phyloP scores from a whole-genome alignment of 1,140 invertebrate genomes.

The Drosophila fuyamai region DNA sequence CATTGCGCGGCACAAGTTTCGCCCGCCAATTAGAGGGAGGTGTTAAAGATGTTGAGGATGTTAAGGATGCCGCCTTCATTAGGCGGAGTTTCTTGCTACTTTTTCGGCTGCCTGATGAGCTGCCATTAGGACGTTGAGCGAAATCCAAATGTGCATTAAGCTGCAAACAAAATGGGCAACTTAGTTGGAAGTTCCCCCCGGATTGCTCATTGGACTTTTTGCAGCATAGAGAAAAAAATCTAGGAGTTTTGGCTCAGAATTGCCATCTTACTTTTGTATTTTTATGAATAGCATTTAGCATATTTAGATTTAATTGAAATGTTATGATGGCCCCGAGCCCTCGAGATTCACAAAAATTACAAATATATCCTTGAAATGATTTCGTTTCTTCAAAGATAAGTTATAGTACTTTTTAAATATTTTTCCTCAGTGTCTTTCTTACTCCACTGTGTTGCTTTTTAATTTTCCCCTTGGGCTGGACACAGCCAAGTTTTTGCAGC shows the following conservation, averaged over 20 bases:
- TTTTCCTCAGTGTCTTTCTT: conserved; percentile 6
- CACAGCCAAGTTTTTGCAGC: conserved; percentile 45
- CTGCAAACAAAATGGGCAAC: conserved; percentile 53
- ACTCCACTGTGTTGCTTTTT: conserved; percentile 17
- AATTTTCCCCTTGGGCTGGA: conserved; percentile 28
- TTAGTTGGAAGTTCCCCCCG: conserved; percentile 29
- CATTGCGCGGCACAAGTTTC: conserved; percentile 36
- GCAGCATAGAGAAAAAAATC: conserved; percentile 5
- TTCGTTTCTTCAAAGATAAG: not conserved
- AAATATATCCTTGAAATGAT: not conserved
- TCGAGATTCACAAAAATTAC: too few relatives aligned
- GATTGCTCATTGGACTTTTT: not conserved
- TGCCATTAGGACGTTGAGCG: conserved; percentile 60
- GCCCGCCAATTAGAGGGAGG: conserved; percentile 63
- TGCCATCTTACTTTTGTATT: too few relatives aligned
- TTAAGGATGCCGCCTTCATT: conserved; percentile 33
- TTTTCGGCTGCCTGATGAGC: conserved; percentile 48
- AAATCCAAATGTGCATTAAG: conserved; percentile 63
- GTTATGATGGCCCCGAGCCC: too few relatives aligned
- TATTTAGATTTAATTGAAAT: too few relatives aligned
- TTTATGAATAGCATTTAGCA: too few relatives aligned
- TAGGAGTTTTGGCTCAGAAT: too few relatives aligned
- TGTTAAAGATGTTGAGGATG: conserved; percentile 41
- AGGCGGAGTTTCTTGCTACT: conserved; percentile 23
- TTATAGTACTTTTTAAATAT: not conserved